Conservation (phyloP, 2,113 vertebrate genomes). For the Caranx melampygus region DNA sequence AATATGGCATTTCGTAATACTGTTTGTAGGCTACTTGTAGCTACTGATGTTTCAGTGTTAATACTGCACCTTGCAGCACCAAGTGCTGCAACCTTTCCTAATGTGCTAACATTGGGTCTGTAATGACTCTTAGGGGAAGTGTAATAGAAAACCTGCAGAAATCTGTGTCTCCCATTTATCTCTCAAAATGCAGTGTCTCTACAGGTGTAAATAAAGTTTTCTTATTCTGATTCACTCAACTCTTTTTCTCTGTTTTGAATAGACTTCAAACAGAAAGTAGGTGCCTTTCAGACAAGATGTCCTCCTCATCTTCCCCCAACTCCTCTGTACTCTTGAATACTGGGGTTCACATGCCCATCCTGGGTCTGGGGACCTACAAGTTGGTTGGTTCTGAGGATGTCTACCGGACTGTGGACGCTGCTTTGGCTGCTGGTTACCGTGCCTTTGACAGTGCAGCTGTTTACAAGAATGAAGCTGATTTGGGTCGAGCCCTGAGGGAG, state of each 20-base stretch:
- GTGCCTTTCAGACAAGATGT: slow-evolving; percentile 43
- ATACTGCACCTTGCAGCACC: too few relatives aligned
- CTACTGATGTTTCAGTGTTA: background rate
- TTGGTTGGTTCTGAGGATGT: slow-evolving; percentile 73
- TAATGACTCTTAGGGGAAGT: too few relatives aligned
- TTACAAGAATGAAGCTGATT: slow-evolving; percentile 84
- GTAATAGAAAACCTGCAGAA: background rate
- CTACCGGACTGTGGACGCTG: slow-evolving; percentile 78
- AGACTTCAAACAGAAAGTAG: background rate
- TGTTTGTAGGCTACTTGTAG: too few relatives aligned
- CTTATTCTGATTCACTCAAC: too few relatives aligned
- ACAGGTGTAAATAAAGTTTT: too few relatives aligned
- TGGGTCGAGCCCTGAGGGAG: slow-evolving; percentile 80
- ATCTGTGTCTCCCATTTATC: background rate
- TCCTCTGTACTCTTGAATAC: slow-evolving; percentile 79
- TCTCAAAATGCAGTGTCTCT: background rate
- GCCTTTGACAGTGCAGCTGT: slow-evolving; percentile 87
- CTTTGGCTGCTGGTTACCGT: slow-evolving; percentile 83
- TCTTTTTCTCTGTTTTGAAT: background rate
- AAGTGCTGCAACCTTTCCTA: too few relatives aligned
- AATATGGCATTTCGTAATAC: too few relatives aligned
- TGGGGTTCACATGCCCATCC: slow-evolving; percentile 82
- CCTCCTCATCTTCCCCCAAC: slow-evolving; percentile 18
- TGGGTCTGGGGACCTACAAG: slow-evolving; percentile 87
- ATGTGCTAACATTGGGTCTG: too few relatives aligned